phyloP scores from a whole-genome alignment of 2,113 vertebrate genomes.

The Falco punctatus region DNA sequence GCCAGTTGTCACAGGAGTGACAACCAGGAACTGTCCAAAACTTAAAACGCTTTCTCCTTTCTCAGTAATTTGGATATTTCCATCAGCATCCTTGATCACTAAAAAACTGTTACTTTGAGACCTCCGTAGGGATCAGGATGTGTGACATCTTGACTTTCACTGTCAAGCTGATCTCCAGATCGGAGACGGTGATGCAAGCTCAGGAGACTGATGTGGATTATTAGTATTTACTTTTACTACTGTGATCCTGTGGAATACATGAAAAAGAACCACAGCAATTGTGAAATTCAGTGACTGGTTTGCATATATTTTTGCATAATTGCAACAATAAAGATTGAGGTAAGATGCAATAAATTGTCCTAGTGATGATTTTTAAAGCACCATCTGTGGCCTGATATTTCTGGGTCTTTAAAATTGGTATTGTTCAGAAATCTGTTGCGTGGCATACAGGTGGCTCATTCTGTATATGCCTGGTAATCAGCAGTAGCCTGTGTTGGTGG shows the following conservation, averaged over 20 bases:
- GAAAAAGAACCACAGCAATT: background rate
- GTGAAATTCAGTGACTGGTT: background rate
- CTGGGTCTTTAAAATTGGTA: background rate
- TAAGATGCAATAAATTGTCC: background rate
- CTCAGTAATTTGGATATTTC: background rate
- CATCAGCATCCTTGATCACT: background rate
- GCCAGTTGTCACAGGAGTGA: background rate
- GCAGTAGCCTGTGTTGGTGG: background rate
- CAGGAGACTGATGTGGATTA: background rate
- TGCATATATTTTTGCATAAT: background rate
- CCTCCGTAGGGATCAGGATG: background rate
- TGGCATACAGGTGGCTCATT: background rate
- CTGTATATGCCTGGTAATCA: background rate
- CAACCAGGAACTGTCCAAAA: background rate
- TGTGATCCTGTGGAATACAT: background rate
- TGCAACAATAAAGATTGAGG: background rate
- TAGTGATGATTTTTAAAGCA: background rate
- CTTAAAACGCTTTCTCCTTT: background rate
- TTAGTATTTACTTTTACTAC: background rate
- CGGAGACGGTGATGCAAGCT: background rate
- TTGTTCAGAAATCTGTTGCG: background rate
- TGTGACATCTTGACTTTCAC: background rate
- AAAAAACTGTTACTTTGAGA: background rate
- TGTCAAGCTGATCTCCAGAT: background rate
- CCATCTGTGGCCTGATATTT: constrained; percentile 32